Conservation (phyloP, 2,888 invertebrate species). For the Drosophila anomalipes region DNA sequence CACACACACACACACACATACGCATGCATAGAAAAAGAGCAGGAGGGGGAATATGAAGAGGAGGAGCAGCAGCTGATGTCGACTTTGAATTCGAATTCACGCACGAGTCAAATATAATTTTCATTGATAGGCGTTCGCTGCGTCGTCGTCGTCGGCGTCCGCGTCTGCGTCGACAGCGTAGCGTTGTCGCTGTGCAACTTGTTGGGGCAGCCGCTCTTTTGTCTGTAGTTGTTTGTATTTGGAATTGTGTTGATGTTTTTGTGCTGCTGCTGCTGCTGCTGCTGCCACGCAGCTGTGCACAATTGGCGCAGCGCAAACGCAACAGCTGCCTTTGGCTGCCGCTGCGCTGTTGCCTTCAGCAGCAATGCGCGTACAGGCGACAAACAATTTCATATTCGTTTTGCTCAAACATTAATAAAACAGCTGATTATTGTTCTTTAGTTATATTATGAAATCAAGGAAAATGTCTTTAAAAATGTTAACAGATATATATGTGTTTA, state of each 20-base stretch:
- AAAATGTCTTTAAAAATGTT: background rate
- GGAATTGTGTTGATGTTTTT: constrained; percentile 23
- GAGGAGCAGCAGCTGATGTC: constrained; percentile 34
- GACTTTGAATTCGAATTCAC: constrained; percentile 35
- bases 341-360: constrained; percentile 24
- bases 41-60: background rate
- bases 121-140: constrained; percentile 41
- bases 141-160: constrained; percentile 12
- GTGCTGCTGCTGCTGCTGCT: constrained; percentile 34
- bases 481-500: too few relatives aligned
- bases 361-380: constrained; percentile 27
- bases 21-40: background rate
- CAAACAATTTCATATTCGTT: constrained; percentile 17
- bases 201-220: constrained; percentile 43
- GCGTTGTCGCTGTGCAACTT: constrained; percentile 42
- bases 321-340: constrained; percentile 58
- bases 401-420: background rate
- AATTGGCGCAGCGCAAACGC: constrained; percentile 76
- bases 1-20: constrained; percentile 8
- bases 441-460: background rate
- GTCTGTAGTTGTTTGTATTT: constrained; percentile 22
- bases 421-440: background rate
- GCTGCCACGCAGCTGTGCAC: constrained; percentile 72
- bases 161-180: constrained; percentile 8
- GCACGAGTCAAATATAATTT: constrained; percentile 51